These are phyloP conservation scores for Panthera tigris DNA, from an alignment of 2,113 vertebrate genomes.

Conservation along the genomic window DNA sequence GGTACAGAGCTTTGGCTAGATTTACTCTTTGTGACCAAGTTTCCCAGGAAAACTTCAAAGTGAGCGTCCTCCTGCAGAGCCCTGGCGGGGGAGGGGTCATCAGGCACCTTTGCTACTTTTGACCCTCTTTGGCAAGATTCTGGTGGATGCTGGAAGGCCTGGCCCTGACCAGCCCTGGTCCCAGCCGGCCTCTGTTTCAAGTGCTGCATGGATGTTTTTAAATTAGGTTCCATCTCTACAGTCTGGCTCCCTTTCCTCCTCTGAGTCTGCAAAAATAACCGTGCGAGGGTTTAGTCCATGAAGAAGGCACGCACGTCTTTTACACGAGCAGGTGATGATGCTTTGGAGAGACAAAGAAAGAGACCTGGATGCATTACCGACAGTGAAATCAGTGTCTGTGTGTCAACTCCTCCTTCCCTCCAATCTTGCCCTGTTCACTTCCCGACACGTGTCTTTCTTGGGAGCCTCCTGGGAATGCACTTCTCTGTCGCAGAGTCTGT, in stretches of 20 bases:
- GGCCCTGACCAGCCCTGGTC: background rate
- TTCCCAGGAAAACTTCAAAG: slow-evolving; percentile 12
- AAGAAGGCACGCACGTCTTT: background rate
- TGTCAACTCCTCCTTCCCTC: background rate
- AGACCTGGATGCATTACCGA: background rate
- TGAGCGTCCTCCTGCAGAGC: rapidly evolving
- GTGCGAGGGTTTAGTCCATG: background rate
- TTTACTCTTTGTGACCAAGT: background rate
- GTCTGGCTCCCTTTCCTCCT: background rate
- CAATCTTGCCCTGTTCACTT: background rate
- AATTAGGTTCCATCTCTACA: slow-evolving; percentile 10
- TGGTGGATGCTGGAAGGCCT: background rate
- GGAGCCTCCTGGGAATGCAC: background rate
- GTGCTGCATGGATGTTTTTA: background rate
- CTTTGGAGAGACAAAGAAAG: background rate
- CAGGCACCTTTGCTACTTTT: background rate
- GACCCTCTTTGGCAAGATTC: background rate
- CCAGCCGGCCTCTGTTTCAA: background rate
- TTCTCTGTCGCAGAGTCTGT: background rate
- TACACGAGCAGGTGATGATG: background rate
- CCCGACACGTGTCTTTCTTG: background rate
- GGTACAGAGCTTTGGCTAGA: background rate
- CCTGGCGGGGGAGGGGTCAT: background rate
- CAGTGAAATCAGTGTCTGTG: background rate
- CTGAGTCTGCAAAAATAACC: background rate